Evolutionary conservation across 2,113 vertebrate genomes (phyloP).

Genomic region (Psophia crepitans): DNA sequence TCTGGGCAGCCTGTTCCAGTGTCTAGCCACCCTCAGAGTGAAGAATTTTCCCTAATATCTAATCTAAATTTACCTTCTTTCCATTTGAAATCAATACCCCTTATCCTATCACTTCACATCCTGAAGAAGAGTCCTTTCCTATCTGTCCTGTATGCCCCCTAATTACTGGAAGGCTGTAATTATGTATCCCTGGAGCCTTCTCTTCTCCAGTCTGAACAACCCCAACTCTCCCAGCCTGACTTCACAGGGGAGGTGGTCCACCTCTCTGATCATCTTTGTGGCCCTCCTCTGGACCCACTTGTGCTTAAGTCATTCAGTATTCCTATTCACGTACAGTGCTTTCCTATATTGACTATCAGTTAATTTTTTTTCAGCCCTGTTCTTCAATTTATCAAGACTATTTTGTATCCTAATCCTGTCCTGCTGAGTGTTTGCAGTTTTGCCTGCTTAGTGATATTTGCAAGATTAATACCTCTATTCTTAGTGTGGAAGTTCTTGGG

Average conservation of each 20-base stretch:
- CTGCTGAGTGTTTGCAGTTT: not conserved
- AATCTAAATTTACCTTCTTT: not conserved
- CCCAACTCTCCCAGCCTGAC: not conserved
- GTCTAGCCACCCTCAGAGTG: not conserved
- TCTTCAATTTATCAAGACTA: not conserved
- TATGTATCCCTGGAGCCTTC: accelerated
- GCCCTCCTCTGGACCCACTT: not conserved
- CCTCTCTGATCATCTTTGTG: accelerated
- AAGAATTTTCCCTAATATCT: not conserved
- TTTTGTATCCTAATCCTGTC: not conserved
- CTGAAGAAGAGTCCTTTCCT: not conserved
- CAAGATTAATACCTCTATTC: not conserved
- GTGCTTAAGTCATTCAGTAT: not conserved
- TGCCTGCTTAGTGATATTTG: not conserved
- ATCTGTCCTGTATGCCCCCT: not conserved
- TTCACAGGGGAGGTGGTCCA: not conserved
- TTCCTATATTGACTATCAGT: not conserved
- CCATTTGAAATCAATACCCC: not conserved
- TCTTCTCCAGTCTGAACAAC: not conserved
- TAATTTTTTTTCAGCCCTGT: not conserved
- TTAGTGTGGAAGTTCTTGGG: not conserved
- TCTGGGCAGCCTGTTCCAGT: not conserved
- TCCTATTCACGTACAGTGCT: not conserved
- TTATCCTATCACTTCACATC: not conserved
- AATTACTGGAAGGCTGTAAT: no score